Conservation (phyloP, 2,113 vertebrate genomes). For the Hiodon alosoides region DNA sequence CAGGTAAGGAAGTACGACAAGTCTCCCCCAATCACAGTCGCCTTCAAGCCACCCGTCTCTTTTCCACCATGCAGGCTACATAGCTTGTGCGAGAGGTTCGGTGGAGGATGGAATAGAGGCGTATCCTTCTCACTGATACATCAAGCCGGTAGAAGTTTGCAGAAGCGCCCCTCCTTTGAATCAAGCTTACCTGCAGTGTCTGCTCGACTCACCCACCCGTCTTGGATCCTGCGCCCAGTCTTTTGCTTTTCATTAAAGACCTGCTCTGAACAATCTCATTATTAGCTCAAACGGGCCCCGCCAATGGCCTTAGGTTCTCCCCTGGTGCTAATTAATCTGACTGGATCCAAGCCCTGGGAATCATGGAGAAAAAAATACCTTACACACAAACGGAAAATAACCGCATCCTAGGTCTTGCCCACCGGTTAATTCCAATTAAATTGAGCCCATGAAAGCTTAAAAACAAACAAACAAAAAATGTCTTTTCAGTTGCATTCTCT, state of each 20-base stretch:
- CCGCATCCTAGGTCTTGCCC: neutral
- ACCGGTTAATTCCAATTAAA: too few species aligned
- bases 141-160: neutral
- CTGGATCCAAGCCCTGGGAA: slow-evolving; percentile 13
- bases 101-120: too few species aligned
- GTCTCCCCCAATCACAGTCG: too few species aligned
- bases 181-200: neutral
- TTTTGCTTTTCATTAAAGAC: neutral
- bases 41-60: too few species aligned
- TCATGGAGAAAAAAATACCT: neutral
- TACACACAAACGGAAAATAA: slow-evolving; percentile 3
- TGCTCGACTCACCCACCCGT: neutral
- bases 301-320: neutral
- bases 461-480: too few species aligned
- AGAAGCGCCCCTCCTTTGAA: neutral
- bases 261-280: slow-evolving; percentile 12
- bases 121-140: neutral
- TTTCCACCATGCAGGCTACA: too few species aligned
- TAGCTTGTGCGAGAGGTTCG: too few species aligned
- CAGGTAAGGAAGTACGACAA: too few species aligned
- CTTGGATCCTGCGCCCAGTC: neutral
- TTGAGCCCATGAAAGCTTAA: too few species aligned
- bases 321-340: slow-evolving; percentile 1
- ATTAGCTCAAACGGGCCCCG: slow-evolving; percentile 19
- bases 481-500: too few species aligned